Base-by-base conservation (phyloP, 1,140 invertebrate genomes). In the Dendroctonus valens region DNA sequence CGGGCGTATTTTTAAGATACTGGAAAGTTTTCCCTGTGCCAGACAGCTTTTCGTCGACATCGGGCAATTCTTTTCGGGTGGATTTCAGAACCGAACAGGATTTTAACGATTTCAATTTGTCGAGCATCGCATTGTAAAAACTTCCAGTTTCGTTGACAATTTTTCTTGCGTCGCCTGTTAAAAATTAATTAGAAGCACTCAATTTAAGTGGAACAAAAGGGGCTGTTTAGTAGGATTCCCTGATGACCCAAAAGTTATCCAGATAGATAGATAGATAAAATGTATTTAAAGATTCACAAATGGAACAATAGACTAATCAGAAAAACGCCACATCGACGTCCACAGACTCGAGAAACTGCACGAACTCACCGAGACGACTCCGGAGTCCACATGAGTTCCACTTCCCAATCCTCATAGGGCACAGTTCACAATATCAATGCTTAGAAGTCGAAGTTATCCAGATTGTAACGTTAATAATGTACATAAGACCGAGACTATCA, bases 21-120 rank as follows among this genome's bases (percentile, higher is more conserved):
- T 60, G 37, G 15, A 67, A 67, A 60, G 49, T 67, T 67, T 59
- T 54, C 50, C 37, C 41, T 42, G 12, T 49, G 5, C 8, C 6
- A n/a, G 38, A 37, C 15, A n/a, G n/a, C n/a, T n/a, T n/a, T n/a
- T n/a, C n/a, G n/a, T n/a, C n/a, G n/a, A n/a, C n/a, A n/a, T n/a
- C n/a, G n/a, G n/a, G n/a, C n/a, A 44, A 7, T 59, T 52, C 55
- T 59, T 59, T 51, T 15, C 50, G 41, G 37, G 15, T 12, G 26
- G 55, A 51, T 59, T 65, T 42, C 46, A 59, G 40, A 11, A 42
- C 37, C 26, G 65, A 49, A 55, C 65, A 67, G 51, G 49, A 54
- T 53, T 67, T 67, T 60, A 67, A 55, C n/a, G 57, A 60, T 60
- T 59, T 46, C 51, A 67, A 55, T 59, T 67, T 67, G 58, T 60